These are phyloP conservation scores for Peucedramus taeniatus DNA, from an alignment of 2,113 vertebrate species.

Conservation along the genomic window DNA sequence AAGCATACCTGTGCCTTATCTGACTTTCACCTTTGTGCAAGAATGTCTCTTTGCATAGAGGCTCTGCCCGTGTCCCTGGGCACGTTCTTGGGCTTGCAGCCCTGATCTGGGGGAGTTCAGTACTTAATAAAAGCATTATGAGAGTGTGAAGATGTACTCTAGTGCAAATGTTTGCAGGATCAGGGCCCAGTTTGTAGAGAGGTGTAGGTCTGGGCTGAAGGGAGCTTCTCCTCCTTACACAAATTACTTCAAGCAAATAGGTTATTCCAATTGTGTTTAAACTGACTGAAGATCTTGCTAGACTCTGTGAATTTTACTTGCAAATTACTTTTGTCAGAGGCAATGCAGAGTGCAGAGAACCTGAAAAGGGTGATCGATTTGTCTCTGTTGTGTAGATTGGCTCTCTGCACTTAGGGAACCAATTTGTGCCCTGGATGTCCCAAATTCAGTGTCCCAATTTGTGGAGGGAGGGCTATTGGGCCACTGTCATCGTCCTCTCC, in stretches of 20 bases:
- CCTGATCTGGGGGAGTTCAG: not conserved
- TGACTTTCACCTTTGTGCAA: not conserved
- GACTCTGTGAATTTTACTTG: not conserved
- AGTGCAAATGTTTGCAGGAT: not conserved
- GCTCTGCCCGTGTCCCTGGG: not conserved
- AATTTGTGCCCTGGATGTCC: not conserved
- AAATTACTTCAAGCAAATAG: not conserved
- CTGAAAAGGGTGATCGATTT: not conserved
- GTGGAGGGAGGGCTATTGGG: not conserved
- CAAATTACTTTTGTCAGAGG: not conserved
- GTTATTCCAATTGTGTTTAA: not conserved
- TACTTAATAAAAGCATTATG: not conserved
- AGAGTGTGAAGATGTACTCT: not conserved
- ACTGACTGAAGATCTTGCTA: not conserved
- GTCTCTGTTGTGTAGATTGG: not conserved
- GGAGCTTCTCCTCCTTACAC: not conserved
- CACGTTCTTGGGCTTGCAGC: not conserved
- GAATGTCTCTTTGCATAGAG: not conserved
- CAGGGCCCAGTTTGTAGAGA: rapidly evolving
- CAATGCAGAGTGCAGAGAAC: not conserved
- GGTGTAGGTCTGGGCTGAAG: not conserved
- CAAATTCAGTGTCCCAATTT: not conserved
- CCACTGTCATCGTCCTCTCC: no score
- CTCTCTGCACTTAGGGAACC: not conserved
- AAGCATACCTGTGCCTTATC: not conserved